phyloP scores from a whole-genome alignment of 2,888 invertebrate species.

The Horisme vitalbata region DNA sequence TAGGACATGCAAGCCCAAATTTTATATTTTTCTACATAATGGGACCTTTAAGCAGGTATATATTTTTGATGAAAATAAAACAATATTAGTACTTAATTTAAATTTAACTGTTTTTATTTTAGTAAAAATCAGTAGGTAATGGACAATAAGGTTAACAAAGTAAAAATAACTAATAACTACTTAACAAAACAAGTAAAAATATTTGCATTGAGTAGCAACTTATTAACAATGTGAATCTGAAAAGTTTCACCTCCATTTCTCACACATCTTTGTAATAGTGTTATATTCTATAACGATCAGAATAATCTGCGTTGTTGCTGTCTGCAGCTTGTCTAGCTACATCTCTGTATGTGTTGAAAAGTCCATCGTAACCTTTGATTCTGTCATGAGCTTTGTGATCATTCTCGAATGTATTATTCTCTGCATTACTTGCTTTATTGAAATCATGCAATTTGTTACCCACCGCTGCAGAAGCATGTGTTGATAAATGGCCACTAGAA shows the following conservation, averaged over 20 bases:
- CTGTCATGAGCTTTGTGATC: slow-evolving; percentile 41
- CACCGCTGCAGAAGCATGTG: slow-evolving; percentile 46
- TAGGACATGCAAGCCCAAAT: no score
- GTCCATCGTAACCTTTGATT: slow-evolving; percentile 38
- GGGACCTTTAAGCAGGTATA: no score
- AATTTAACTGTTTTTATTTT: slow-evolving; percentile 5
- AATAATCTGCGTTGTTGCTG: slow-evolving; percentile 54
- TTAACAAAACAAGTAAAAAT: no score
- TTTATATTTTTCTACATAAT: no score
- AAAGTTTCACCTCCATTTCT: not conserved
- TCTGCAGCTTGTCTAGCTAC: slow-evolving; percentile 52
- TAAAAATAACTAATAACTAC: no score
- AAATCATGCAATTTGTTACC: slow-evolving; percentile 44
- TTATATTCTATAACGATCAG: slow-evolving; percentile 30
- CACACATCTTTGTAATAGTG: no score
- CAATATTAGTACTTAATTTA: no score
- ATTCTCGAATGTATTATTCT: slow-evolving; percentile 41
- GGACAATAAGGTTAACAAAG: no score
- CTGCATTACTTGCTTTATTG: slow-evolving; percentile 41
- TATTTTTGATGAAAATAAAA: no score
- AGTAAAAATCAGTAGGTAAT: no score
- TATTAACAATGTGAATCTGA: not conserved
- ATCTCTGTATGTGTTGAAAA: slow-evolving; percentile 52
- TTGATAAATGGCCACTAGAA: slow-evolving; percentile 50
- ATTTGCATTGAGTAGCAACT: slow-evolving; percentile 1